These are phyloP conservation scores for Drosophila pachea DNA, from an alignment of 1,140 invertebrate species.

Conservation along the genomic window DNA sequence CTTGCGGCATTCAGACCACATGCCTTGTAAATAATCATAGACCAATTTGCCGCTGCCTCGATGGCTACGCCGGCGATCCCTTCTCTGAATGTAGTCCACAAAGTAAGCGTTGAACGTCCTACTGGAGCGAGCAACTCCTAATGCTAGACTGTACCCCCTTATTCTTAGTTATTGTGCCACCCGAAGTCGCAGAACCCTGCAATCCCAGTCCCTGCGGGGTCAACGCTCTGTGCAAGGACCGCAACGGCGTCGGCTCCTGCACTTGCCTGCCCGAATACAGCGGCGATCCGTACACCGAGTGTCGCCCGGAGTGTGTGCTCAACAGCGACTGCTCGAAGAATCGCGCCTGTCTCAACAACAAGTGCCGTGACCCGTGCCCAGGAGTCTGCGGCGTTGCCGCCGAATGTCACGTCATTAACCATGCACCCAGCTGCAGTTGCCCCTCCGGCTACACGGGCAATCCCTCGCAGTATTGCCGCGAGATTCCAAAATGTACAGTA, in stretches of 20 bases:
- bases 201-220: constrained; percentile 88
- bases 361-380: constrained; percentile 86
- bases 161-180: constrained; percentile 70
- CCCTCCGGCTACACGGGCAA: constrained; percentile 85
- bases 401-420: constrained; percentile 86
- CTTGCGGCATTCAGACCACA: constrained; percentile 85
- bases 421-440: constrained; percentile 87
- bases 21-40: constrained; percentile 87
- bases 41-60: constrained; percentile 86
- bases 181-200: constrained; percentile 83
- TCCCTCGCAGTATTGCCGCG: constrained; percentile 83
- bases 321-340: constrained; percentile 86
- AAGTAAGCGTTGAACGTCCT: constrained; percentile 63
- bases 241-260: constrained; percentile 87
- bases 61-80: constrained; percentile 87
- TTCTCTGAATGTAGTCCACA: constrained; percentile 83
- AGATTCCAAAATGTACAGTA: constrained; percentile 81
- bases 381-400: constrained; percentile 87
- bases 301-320: constrained; percentile 85
- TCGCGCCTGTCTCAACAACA: constrained; percentile 84
- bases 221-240: constrained; percentile 88
- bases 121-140: not conserved
- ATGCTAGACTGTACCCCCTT: constrained; percentile 17
- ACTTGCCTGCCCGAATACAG: constrained; percentile 86
- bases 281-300: constrained; percentile 87